Percentiles rank a stretch among this genome's conserved stretches.
Conservation (phyloP, 2,797 vertebrate genomes). For the Danio choprae region DNA sequence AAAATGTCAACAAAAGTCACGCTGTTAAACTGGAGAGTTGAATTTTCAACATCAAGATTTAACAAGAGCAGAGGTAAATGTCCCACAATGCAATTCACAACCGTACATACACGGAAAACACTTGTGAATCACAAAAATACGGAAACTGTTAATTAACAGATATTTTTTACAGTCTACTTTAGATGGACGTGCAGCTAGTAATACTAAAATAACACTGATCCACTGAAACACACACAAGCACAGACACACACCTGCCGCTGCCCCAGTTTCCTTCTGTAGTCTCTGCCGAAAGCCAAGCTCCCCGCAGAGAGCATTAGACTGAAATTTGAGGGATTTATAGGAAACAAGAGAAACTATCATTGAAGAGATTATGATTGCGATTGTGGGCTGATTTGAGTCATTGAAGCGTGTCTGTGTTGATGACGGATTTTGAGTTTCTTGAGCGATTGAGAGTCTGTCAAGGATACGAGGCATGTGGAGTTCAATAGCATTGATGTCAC, state of each 20-base stretch:
- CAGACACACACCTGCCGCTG: slow-evolving; percentile 10
- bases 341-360: neutral
- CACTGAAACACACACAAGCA: slow-evolving; percentile 15
- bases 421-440: neutral
- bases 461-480: neutral
- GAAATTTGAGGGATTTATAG: neutral
- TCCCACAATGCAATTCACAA: too few species aligned
- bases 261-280: slow-evolving; percentile 20
- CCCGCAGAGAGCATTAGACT: slow-evolving; percentile 7
- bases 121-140: too few species aligned
- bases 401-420: neutral
- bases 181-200: too few species aligned
- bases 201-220: neutral
- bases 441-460: neutral
- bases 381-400: neutral
- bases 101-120: too few species aligned
- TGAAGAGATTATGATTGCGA: neutral
- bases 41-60: too few species aligned
- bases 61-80: too few species aligned
- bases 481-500: slow-evolving; percentile 19
- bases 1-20: too few species aligned
- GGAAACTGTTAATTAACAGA: too few species aligned
- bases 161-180: too few species aligned
- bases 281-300: neutral
- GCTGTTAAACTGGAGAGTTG: too few species aligned